Conservation (phyloP, 2,113 vertebrate genomes). For the Lynx canadensis region DNA sequence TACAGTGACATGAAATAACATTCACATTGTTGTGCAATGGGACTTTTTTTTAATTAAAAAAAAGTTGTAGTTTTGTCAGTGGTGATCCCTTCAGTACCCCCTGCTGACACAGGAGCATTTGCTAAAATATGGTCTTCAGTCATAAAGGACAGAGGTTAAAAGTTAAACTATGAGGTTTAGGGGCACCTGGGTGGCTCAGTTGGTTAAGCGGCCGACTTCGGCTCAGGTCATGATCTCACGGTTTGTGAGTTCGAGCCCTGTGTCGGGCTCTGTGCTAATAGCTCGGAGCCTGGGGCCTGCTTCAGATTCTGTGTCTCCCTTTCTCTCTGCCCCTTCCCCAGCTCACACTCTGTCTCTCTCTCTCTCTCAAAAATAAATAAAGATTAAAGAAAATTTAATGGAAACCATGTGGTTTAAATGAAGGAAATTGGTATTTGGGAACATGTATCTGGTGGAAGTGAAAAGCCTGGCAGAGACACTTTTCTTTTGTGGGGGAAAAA, state of each 20-base stretch:
- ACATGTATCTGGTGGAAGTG: neutral
- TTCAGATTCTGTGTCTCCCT: too few species aligned
- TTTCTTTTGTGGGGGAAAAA: conserved; percentile 46
- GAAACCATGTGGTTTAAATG: neutral
- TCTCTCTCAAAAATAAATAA: too few species aligned
- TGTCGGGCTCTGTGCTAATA: too few species aligned
- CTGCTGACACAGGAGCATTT: neutral
- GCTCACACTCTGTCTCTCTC: too few species aligned
- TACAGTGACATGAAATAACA: neutral
- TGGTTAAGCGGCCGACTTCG: too few species aligned
- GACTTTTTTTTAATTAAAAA: neutral
- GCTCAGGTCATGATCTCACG: too few species aligned
- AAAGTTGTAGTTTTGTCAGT: neutral
- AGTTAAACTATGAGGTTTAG: neutral
- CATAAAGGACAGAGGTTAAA: neutral
- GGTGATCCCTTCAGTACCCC: neutral
- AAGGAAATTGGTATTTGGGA: conserved; percentile 35
- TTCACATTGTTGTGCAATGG: neutral
- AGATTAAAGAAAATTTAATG: too few species aligned
- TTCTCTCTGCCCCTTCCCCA: too few species aligned
- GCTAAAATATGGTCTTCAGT: neutral
- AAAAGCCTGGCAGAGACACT: conserved; percentile 50
- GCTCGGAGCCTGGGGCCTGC: too few species aligned
- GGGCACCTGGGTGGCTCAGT: too few species aligned
- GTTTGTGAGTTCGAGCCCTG: too few species aligned